Conservation (phyloP, 2,113 vertebrate genomes). For the Gallinago jamesoni region DNA sequence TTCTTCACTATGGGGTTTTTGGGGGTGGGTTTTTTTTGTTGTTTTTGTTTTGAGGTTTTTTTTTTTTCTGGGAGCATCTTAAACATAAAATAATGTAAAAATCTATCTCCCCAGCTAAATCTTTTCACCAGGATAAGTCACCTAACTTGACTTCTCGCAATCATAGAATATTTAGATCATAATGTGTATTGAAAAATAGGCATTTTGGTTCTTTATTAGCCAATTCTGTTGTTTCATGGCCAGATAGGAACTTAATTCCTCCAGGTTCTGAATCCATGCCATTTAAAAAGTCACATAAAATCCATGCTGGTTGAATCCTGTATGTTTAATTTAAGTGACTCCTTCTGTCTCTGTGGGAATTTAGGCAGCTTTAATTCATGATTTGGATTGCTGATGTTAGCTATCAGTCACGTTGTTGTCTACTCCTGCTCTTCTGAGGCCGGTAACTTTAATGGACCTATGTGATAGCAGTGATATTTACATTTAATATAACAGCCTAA, state of each 20-base stretch:
- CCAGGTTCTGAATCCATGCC: background rate
- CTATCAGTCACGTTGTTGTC: background rate
- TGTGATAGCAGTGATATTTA: background rate
- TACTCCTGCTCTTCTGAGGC: background rate
- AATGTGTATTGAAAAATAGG: background rate
- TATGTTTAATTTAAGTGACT: background rate
- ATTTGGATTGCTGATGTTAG: background rate
- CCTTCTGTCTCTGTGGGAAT: background rate
- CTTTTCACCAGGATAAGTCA: background rate
- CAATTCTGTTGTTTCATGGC: background rate
- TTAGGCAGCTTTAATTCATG: background rate
- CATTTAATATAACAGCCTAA: background rate
- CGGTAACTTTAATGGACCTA: background rate
- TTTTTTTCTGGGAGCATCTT: background rate
- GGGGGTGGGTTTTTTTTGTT: too few relatives aligned
- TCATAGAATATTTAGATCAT: background rate
- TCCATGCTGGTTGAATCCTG: background rate
- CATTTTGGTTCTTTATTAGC: background rate
- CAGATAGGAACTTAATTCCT: background rate
- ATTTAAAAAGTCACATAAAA: background rate
- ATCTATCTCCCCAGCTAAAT: background rate
- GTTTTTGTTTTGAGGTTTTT: too few relatives aligned
- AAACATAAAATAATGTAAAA: background rate
- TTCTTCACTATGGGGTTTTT: background rate
- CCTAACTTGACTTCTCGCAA: background rate